Percentiles rank a stretch among this genome's conserved stretches.
Evolutionary conservation across 53 echinoderm and acorn worm species (phyloP).

Genomic region (Mesocentrotus franciscanus): DNA sequence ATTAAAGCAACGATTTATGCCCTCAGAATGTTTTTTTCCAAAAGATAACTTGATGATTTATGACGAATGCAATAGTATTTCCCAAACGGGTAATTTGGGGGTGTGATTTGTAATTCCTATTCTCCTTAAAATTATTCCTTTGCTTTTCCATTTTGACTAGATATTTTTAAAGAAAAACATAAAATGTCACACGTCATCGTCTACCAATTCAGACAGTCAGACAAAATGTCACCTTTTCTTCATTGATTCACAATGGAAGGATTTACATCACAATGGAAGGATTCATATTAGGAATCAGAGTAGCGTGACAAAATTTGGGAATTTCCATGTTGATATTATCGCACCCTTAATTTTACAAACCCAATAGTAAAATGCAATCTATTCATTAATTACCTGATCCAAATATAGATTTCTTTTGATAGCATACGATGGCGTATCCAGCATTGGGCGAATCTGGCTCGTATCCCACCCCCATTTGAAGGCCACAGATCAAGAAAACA

Average conservation of each 20-base stretch:
- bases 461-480: neutral
- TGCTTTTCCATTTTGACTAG: neutral
- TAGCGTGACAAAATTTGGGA: neutral
- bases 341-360: neutral
- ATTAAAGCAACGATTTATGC: neutral
- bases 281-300: neutral
- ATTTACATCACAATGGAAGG: neutral
- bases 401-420: neutral
- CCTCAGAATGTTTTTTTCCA: neutral
- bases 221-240: neutral
- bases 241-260: neutral
- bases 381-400: neutral
- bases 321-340: neutral
- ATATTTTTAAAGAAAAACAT: too few species aligned
- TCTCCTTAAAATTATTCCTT: neutral
- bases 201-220: neutral
- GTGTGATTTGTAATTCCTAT: neutral
- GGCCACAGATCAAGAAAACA: too few species aligned
- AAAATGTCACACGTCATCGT: neutral
- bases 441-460: neutral
- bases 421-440: too few species aligned
- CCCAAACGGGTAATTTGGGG: neutral
- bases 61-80: neutral
- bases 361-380: neutral
- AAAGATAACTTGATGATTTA: neutral